These are phyloP conservation scores for Pteria penguin DNA, from an alignment of 2,888 invertebrate species.

Conservation along the genomic window DNA sequence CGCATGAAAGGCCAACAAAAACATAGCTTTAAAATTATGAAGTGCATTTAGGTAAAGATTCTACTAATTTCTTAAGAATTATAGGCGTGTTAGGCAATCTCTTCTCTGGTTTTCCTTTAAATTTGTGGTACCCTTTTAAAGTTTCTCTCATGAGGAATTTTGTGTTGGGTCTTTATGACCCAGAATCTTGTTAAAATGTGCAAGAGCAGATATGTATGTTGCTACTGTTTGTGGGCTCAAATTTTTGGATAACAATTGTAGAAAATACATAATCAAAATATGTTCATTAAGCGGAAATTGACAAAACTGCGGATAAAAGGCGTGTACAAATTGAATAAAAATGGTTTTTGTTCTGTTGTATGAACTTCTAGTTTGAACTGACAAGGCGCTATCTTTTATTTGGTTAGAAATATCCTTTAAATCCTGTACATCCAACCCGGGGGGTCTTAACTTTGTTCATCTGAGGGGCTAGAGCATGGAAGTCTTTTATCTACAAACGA, in stretches of 20 bases:
- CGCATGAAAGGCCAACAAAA: background rate
- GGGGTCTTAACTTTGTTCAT: background rate
- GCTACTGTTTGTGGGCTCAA: background rate
- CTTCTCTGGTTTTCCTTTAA: background rate
- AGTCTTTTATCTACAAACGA: constrained; percentile 28
- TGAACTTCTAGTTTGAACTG: background rate
- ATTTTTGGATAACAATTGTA: no score
- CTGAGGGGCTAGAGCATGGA: constrained; percentile 1
- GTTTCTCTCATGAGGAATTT: background rate
- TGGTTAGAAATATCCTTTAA: background rate
- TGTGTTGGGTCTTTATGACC: background rate
- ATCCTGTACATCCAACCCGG: background rate
- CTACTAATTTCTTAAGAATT: background rate
- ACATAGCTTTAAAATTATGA: background rate
- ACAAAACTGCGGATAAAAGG: background rate
- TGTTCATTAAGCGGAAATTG: background rate
- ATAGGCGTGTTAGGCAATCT: background rate
- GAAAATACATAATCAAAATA: no score
- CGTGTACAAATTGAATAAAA: background rate
- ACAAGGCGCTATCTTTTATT: background rate
- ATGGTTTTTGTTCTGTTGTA: background rate
- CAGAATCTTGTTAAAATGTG: background rate
- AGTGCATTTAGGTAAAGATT: background rate
- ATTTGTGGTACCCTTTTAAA: background rate
- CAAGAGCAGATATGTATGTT: background rate